phyloP scores from a whole-genome alignment of 1,140 invertebrate species.

The Neodiprion virginianus region DNA sequence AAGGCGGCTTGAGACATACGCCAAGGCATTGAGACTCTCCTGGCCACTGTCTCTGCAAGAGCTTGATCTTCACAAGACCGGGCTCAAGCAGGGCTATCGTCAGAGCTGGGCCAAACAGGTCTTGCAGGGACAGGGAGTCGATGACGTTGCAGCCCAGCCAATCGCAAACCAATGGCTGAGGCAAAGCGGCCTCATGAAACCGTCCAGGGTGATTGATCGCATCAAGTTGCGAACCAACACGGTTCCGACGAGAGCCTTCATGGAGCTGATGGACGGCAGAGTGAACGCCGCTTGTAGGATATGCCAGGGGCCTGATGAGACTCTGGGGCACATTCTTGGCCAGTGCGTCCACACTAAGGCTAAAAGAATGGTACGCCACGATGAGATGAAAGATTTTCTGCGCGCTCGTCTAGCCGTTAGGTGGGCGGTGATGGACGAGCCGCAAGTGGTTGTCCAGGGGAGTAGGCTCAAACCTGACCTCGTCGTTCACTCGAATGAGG shows the following conservation, averaged over 20 bases:
- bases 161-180: constrained; percentile 30
- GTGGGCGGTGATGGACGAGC: background rate
- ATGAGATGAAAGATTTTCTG: background rate
- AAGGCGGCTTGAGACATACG: background rate
- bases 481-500: background rate
- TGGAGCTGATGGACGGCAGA: background rate
- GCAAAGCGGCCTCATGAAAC: constrained; percentile 27
- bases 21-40: constrained; percentile 20
- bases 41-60: background rate
- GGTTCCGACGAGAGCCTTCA: background rate
- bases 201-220: constrained; percentile 5
- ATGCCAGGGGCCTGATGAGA: background rate
- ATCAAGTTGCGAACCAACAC: constrained; percentile 1
- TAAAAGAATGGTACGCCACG: background rate
- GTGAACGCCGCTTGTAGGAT: background rate
- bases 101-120: constrained; percentile 7
- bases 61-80: background rate
- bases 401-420: background rate
- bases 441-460: background rate
- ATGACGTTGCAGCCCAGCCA: constrained; percentile 22
- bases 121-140: constrained; percentile 32
- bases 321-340: background rate
- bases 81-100: constrained; percentile 2
- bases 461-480: background rate
- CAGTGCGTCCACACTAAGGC: background rate